Evolutionary conservation across 2,797 vertebrate genomes (phyloP).

Genomic region (Coccyzus lansbergi): DNA sequence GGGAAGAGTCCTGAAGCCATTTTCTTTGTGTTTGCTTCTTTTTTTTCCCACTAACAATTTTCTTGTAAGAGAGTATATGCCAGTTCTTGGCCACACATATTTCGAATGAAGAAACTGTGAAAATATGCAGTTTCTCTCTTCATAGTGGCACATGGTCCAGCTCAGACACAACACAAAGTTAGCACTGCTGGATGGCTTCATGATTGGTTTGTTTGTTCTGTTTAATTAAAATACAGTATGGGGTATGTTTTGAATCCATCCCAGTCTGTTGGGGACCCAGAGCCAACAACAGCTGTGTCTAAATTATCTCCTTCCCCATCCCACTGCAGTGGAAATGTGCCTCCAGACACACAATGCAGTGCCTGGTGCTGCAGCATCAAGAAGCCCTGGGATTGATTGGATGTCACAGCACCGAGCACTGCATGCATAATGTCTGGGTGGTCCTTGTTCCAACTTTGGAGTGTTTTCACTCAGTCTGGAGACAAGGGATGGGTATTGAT

Average conservation of each 20-base stretch:
- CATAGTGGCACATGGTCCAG: neutral
- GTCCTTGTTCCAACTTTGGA: neutral
- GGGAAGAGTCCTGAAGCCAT: conserved; percentile 36
- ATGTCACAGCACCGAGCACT: rapidly evolving
- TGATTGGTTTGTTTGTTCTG: conserved; percentile 17
- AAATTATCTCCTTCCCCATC: neutral
- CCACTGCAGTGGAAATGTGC: neutral
- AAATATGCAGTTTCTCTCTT: neutral
- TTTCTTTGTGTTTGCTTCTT: neutral
- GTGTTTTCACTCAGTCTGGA: neutral
- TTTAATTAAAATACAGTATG: conserved; percentile 61
- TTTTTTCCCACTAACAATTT: neutral
- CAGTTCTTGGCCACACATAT: neutral
- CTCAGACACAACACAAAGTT: neutral
- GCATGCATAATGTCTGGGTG: neutral
- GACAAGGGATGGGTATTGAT: neutral
- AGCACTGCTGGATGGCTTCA: neutral
- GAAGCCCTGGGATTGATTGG: neutral
- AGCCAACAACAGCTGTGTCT: neutral
- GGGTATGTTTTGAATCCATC: neutral
- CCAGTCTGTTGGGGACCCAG: neutral
- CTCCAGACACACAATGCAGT: neutral
- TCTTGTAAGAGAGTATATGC: neutral
- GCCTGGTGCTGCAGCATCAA: neutral
- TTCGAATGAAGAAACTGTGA: neutral